Conservation (phyloP, 2,113 vertebrate genomes). For the Gorsachius goisagi region DNA sequence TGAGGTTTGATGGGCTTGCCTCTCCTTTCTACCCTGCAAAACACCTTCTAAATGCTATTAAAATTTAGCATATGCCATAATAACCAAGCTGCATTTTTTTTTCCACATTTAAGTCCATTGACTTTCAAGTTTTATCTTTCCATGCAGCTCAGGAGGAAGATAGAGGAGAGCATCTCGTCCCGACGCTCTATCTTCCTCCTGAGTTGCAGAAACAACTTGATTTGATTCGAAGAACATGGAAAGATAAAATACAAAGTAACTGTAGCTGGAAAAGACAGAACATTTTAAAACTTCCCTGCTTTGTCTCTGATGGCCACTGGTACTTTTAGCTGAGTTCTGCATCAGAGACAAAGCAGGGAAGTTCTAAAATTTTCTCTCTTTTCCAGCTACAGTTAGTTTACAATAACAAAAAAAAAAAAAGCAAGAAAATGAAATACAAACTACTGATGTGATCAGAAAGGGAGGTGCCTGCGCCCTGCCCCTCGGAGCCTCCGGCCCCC, state of each 20-base stretch:
- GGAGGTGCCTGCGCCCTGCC: neutral
- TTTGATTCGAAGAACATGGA: conserved; percentile 49
- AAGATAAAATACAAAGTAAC: too few relatives aligned
- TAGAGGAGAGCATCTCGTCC: neutral
- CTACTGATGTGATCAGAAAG: neutral
- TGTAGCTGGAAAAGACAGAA: too few relatives aligned
- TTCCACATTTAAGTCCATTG: conserved; percentile 71
- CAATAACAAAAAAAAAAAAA: neutral
- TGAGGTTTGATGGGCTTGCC: conserved; percentile 76
- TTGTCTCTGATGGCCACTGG: too few relatives aligned
- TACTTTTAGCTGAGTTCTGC: too few relatives aligned
- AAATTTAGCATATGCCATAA: conserved; percentile 76
- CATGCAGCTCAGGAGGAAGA: conserved; percentile 26
- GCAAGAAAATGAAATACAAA: neutral
- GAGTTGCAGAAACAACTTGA: conserved; percentile 33
- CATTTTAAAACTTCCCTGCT: too few relatives aligned
- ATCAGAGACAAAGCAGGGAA: neutral
- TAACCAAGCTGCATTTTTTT: conserved; percentile 70
- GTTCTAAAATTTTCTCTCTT: neutral
- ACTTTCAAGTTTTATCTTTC: conserved; percentile 72
- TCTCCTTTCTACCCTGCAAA: conserved; percentile 78
- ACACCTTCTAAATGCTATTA: conserved; percentile 79
- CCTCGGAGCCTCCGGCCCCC: neutral
- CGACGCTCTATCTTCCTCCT: neutral
- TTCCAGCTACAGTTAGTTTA: neutral